Evolutionary conservation across 2,888 invertebrate species (phyloP).

Genomic region (Epsilonema sp.): DNA sequence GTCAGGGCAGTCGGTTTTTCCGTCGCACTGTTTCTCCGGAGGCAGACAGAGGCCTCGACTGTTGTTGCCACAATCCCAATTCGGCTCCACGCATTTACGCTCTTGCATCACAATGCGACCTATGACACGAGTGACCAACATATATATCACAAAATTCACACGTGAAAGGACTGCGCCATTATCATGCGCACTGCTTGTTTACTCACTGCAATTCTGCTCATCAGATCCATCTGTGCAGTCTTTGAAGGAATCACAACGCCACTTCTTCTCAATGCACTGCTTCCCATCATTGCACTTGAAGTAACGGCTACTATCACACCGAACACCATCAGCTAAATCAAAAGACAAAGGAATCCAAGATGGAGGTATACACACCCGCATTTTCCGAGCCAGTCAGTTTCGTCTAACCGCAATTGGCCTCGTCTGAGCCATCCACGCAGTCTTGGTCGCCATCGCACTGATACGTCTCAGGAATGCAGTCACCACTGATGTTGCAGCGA

Average conservation of each 20-base stretch:
- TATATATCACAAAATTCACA: too few species aligned
- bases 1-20: slow-evolving; percentile 52
- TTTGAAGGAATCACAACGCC: not conserved
- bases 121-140: too few species aligned
- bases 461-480: slow-evolving; percentile 24
- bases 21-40: slow-evolving; percentile 47
- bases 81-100: slow-evolving; percentile 3
- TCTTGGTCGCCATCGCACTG: slow-evolving; percentile 26
- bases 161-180: too few species aligned
- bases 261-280: too few species aligned
- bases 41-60: slow-evolving; percentile 40
- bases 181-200: too few species aligned
- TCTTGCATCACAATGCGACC: too few species aligned
- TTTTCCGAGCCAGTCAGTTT: too few species aligned
- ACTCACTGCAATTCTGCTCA: not conserved
- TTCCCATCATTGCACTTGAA: too few species aligned
- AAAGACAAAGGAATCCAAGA: too few species aligned
- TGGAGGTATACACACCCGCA: too few species aligned
- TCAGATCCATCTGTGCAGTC: not conserved
- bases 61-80: slow-evolving; percentile 7
- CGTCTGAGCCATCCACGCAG: slow-evolving; percentile 43
- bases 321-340: too few species aligned
- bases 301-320: too few species aligned
- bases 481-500: slow-evolving; percentile 12
- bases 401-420: slow-evolving; percentile 40